Percentiles rank a stretch among this genome's conserved stretches.
phyloP scores from a whole-genome alignment of 2,113 vertebrate genomes.

The Cichladusa arquata region DNA sequence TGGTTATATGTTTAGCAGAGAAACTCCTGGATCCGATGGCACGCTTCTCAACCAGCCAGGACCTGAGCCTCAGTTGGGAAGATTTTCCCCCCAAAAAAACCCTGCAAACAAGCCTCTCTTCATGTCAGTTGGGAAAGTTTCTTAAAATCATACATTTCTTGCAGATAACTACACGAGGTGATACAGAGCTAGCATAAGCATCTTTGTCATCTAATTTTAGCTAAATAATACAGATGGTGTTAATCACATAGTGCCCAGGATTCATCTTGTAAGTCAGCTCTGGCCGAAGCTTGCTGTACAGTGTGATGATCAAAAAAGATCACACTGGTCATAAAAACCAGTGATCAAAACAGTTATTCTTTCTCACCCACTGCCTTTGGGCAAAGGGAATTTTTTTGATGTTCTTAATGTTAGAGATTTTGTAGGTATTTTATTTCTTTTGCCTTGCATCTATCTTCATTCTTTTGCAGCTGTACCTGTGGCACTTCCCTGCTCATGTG shows the following conservation, averaged over 20 bases:
- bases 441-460: background rate
- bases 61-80: background rate
- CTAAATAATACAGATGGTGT: background rate
- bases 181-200: background rate
- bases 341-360: background rate
- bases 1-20: background rate
- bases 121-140: background rate
- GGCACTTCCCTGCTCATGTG: background rate
- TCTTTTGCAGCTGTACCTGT: background rate
- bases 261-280: background rate
- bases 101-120: background rate
- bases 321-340: background rate
- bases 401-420: background rate
- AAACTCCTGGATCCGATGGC: background rate
- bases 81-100: background rate
- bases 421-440: background rate
- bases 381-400: background rate
- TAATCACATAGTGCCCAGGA: background rate
- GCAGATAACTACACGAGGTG: background rate
- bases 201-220: background rate
- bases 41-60: background rate
- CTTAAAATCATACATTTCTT: background rate
- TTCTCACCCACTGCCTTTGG: background rate
- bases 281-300: background rate
- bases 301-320: background rate